Evolutionary conservation across 2,888 invertebrate genomes (phyloP).

Genomic region (Heliconius erato): DNA sequence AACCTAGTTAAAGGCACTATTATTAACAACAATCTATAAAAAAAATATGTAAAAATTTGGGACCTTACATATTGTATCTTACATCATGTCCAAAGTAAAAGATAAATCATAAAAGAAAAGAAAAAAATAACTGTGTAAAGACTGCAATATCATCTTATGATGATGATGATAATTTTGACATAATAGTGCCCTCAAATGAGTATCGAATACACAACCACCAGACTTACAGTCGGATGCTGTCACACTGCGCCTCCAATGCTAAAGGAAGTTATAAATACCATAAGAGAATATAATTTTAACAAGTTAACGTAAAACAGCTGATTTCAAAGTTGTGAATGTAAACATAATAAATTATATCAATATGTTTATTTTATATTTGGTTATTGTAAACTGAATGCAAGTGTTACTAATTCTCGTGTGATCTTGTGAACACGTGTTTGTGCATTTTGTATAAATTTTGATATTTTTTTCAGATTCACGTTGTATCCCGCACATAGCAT

Average conservation of each 20-base stretch:
- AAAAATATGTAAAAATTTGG: too few species aligned
- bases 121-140: too few species aligned
- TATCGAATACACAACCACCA: not conserved
- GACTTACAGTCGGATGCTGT: too few species aligned
- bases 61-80: too few species aligned
- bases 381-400: constrained; percentile 12
- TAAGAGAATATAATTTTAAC: not conserved
- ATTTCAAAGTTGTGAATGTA: not conserved
- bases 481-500: not conserved
- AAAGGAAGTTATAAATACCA: not conserved
- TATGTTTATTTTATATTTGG: constrained; percentile 10
- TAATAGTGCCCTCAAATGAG: not conserved
- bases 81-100: too few species aligned
- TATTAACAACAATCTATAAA: too few species aligned
- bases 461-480: not conserved
- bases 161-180: not conserved
- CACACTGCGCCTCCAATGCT: too few species aligned
- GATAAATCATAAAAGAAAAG: too few species aligned
- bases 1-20: too few species aligned
- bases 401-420: constrained; percentile 13
- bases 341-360: constrained; percentile 21
- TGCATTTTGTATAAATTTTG: not conserved
- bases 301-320: constrained; percentile 24
- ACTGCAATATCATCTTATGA: too few species aligned
- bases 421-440: constrained; percentile 5